Conservation (phyloP, 1,140 invertebrate species). For the Atta colombica region DNA sequence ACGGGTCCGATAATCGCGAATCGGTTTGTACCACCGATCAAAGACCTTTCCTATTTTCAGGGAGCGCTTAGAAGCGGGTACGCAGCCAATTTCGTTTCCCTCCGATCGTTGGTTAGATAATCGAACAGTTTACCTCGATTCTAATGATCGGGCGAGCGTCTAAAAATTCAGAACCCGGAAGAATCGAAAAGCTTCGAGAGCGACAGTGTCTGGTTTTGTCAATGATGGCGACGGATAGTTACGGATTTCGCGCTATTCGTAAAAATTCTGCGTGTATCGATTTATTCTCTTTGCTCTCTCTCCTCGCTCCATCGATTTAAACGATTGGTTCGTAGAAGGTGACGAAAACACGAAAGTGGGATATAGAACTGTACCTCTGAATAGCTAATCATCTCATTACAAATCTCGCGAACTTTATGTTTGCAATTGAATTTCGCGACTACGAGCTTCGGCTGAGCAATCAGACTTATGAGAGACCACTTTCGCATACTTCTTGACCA, state of each 20-base stretch:
- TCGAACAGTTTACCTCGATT: background rate
- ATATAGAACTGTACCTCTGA: background rate
- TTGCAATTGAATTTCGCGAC: constrained; percentile 37
- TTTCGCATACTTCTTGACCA: constrained; percentile 41
- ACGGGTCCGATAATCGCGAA: constrained; percentile 37
- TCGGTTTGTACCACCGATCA: constrained; percentile 2
- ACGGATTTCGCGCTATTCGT: background rate
- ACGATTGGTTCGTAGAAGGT: constrained; percentile 5
- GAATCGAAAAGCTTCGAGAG: background rate
- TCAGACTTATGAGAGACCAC: constrained; percentile 42
- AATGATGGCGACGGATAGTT: background rate
- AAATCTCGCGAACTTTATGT: background rate
- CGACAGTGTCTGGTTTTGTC: background rate
- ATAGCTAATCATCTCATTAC: constrained; percentile 26
- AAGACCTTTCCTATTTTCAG: constrained; percentile 54
- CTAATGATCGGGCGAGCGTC: background rate
- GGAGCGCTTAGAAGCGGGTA: constrained; percentile 3
- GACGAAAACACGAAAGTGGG: constrained; percentile 7
- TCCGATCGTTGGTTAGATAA: constrained; percentile 20
- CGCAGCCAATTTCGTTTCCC: constrained; percentile 39
- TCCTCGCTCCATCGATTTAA: background rate
- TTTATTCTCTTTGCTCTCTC: background rate
- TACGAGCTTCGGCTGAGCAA: constrained; percentile 10
- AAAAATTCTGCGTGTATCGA: background rate
- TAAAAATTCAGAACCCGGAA: constrained; percentile 9